Conservation (phyloP, 2,113 vertebrate species). For the Sander lucioperca region DNA sequence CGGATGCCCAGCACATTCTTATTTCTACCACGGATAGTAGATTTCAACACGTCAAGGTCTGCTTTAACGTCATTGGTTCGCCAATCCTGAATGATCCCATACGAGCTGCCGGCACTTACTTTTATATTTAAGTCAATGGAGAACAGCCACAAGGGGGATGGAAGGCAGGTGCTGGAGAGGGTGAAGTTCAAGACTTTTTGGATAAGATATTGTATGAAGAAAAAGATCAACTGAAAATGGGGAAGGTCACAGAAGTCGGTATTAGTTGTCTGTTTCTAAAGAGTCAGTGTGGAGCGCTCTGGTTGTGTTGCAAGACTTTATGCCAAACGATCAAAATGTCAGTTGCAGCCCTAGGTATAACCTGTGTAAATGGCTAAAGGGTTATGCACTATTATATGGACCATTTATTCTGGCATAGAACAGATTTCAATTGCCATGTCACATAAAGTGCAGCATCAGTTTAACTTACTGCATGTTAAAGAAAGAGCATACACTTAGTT, state of each 20-base stretch:
- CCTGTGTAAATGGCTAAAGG: no score
- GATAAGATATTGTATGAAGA: neutral
- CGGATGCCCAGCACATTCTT: neutral
- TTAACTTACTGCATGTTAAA: neutral
- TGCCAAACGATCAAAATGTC: neutral
- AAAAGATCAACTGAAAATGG: neutral
- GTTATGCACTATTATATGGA: neutral
- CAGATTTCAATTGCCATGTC: neutral
- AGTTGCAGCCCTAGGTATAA: neutral
- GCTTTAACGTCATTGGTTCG: conserved; percentile 13
- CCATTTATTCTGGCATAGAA: neutral
- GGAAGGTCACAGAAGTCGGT: neutral
- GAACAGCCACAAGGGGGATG: neutral
- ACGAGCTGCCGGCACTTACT: neutral
- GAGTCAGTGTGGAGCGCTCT: neutral
- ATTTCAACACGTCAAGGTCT: conserved; percentile 46
- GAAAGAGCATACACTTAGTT: neutral
- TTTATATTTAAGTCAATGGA: neutral
- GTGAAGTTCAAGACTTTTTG: neutral
- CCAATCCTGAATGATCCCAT: conserved; percentile 3
- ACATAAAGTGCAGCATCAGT: neutral
- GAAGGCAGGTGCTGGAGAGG: neutral
- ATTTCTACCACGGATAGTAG: conserved; percentile 7
- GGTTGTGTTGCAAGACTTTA: neutral
- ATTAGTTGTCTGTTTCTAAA: neutral